Base-by-base conservation (phyloP, 1,140 invertebrate species). In the Drosophila bifasciata region DNA sequence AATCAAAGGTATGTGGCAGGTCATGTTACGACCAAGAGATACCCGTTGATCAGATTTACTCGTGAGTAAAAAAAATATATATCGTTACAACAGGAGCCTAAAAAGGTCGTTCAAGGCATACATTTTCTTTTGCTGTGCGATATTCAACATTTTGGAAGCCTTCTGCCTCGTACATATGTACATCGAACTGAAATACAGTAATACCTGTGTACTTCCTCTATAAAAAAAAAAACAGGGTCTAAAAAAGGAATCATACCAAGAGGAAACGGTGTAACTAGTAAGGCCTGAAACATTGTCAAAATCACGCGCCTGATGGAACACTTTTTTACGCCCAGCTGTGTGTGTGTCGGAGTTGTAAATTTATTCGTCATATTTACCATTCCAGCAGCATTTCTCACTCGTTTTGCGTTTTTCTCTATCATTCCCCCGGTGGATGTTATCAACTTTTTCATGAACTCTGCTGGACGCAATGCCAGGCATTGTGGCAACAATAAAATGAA, bases 221-320 rank as follows among this genome's bases (percentile, higher is more conserved):
- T 53, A 23, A 69, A 53, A 60, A 59, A 57, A 16, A 17, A 61
- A 62, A 57, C n/a, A n/a, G n/a, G n/a, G n/a, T n/a, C n/a, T n/a
- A 19, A 55, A 67, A 67, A 58, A 41, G 28, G 44, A 21, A 56
- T 49, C 36, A 59, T 25, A 28, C 21, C 41, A 21, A 9, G 15
- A 51, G 13, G 28, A 40, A 56, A 67, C 16, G 7, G 16, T 19
- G 62, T 7, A 32, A 36, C 32, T 5, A 13, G 17, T 13, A 13
- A n/a, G 3, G 36, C 43, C 50, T 40, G 74, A 64, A 76, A 77
- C 73, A 74, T 67, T 81, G 81, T 86, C 72, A 81, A 86, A 86
- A 86, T 86, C 81, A 86, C 81, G 81, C 78, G 83, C 81, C 73
- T 85, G 76, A 68, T 71, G 77, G 43, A 46, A 2, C 48, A 67